phyloP scores from a whole-genome alignment of 2,888 invertebrate genomes.

The Lasioglossum figueresi region DNA sequence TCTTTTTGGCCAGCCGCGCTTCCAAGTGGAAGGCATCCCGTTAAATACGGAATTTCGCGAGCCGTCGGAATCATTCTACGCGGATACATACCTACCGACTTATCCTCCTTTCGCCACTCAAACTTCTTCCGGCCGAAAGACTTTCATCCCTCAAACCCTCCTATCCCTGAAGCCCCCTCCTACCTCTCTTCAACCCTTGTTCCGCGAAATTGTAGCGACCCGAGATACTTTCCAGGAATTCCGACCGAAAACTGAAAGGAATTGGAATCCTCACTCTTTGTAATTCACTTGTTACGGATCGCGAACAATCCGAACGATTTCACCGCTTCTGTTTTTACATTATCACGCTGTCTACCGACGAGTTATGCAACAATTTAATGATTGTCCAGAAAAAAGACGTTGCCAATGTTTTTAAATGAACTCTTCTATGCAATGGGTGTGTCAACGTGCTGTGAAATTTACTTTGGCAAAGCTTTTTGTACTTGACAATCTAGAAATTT shows the following conservation, averaged over 20 bases:
- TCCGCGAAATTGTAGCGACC: background rate
- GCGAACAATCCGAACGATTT: background rate
- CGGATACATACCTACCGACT: constrained; percentile 14
- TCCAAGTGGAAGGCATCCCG: constrained; percentile 50
- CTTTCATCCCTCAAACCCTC: background rate
- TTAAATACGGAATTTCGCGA: constrained; percentile 63
- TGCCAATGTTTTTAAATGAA: too few relatives aligned
- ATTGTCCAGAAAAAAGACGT: too few relatives aligned
- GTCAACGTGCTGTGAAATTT: too few relatives aligned
- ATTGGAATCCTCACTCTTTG: background rate
- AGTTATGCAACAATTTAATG: background rate
- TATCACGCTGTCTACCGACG: background rate
- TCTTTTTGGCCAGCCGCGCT: constrained; percentile 52
- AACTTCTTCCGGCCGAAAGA: constrained; percentile 29
- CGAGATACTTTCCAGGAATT: background rate
- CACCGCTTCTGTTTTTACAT: background rate
- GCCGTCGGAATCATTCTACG: constrained; percentile 45
- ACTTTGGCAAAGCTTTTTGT: too few relatives aligned
- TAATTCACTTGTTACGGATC: background rate
- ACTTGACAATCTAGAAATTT: too few relatives aligned
- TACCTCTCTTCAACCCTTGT: background rate
- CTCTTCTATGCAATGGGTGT: too few relatives aligned
- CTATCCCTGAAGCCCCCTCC: background rate
- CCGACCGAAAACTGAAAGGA: background rate
- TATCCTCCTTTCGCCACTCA: background rate